Conservation (phyloP, 2,113 vertebrate species). For the Otis tarda region DNA sequence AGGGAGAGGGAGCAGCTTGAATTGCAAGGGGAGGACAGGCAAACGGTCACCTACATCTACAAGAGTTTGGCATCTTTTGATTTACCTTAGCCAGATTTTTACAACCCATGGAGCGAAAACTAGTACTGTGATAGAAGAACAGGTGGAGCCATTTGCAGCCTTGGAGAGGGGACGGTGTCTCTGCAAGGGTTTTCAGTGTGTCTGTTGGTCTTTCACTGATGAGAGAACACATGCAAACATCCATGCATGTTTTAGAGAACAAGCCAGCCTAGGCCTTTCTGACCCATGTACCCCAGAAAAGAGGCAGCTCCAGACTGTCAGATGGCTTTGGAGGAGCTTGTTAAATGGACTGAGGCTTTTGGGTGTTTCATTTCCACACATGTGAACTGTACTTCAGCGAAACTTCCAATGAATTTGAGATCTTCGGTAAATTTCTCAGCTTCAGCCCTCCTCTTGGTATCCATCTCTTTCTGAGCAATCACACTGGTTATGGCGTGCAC, state of each 20-base stretch:
- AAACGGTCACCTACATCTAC: no score
- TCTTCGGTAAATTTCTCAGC: neutral
- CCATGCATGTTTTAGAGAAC: neutral
- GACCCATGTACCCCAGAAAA: neutral
- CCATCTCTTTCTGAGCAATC: neutral
- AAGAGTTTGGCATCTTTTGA: neutral
- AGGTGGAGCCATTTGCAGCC: neutral
- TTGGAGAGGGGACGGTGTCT: neutral
- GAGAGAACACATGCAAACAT: rapidly evolving
- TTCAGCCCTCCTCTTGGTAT: neutral
- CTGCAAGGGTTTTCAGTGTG: neutral
- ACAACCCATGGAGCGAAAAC: neutral
- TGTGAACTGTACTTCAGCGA: neutral
- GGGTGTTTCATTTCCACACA: neutral
- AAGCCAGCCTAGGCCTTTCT: neutral
- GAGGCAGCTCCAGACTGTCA: neutral
- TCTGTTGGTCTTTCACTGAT: neutral
- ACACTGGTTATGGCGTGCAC: neutral
- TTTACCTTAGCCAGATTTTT: neutral
- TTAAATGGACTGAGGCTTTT: neutral
- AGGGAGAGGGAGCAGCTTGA: neutral
- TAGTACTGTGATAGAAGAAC: rapidly evolving
- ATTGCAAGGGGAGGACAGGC: neutral
- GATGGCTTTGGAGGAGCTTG: neutral
- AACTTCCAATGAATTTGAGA: neutral